Evolutionary conservation across 1,140 invertebrate species (phyloP).

Genomic region (Drosophila navojoa): DNA sequence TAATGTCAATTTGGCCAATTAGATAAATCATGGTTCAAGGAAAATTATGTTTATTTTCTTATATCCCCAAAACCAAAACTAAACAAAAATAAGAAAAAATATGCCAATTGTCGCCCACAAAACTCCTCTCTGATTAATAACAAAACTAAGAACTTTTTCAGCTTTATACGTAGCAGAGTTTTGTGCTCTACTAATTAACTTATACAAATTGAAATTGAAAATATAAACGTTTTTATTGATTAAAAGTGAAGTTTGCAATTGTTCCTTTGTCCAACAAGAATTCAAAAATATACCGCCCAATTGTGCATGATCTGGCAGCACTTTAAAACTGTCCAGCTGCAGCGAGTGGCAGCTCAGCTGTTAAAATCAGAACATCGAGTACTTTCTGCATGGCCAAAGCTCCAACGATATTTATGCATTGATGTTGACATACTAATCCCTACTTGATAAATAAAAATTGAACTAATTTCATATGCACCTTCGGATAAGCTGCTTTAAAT

Average conservation of each 20-base stretch:
- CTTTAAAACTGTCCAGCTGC: background rate
- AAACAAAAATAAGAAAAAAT: conserved; percentile 7
- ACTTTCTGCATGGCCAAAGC: background rate
- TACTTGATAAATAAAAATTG: background rate
- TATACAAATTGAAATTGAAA: conserved; percentile 67
- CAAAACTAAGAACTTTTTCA: conserved; percentile 15
- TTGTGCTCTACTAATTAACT: conserved; percentile 56
- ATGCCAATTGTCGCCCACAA: conserved; percentile 31
- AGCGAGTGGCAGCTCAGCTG: conserved; percentile 5
- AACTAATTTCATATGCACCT: background rate
- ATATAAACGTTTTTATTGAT: conserved; percentile 80
- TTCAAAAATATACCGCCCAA: conserved; percentile 4
- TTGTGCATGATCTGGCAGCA: conserved; percentile 9
- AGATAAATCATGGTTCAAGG: conserved; percentile 44
- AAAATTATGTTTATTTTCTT: conserved; percentile 43
- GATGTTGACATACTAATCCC: too few species aligned
- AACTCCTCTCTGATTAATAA: conserved; percentile 25
- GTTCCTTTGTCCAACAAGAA: background rate
- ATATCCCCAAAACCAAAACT: background rate
- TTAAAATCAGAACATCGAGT: conserved; percentile 15
- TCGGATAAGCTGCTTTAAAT: background rate
- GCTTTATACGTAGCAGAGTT: conserved; percentile 47
- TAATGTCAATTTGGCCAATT: conserved; percentile 40
- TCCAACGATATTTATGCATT: background rate
- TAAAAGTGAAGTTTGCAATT: conserved; percentile 8